Base-by-base conservation (phyloP, 1,140 invertebrate genomes). In the Drosophila watanabei region DNA sequence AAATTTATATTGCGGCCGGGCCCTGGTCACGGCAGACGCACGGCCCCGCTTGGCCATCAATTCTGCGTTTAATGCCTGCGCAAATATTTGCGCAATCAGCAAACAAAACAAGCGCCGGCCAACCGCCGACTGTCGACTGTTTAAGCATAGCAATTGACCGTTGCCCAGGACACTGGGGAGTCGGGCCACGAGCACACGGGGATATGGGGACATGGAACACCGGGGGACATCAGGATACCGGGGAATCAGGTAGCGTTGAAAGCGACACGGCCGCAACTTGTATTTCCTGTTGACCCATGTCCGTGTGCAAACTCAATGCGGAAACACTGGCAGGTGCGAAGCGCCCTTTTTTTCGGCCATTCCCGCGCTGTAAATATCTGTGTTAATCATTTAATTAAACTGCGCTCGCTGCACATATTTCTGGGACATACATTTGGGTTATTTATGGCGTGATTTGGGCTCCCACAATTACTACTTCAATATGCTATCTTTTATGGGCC, bases 301-400 rank as follows among this genome's bases (percentile, higher is more conserved):
- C 71, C 82, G 82, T 73, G 76, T 70, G 68, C 69, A 75, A 62
- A 59, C 77, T 20, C 11, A 75, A 46, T 71, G 63, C 62, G 80
- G 86, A 75, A 85, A 77, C 46, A 20, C 49, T 60, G 28, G 33
- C 66, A 79, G 81, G 62, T 85, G 75, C 66, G 52, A 48, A 24
- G 39, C n/a, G 24, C 39, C 32, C 32, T 41, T 51, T 73, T 73
- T 73, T 61, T 73, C 51, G 43, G n/a, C 35, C 69, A 7, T 24
- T 52, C 56, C 51, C 33, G 62, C 62, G 79, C 75, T 71, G 79
- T 90, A 91, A 88, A 90, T 90, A 83, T 91, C 63, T 63, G 69
- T 88, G 88, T 91, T 91, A 92, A 91, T 92, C 89, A 91, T 91
- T 91, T 91, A 88, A 91, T 91, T 91, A 79, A 88, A 84, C 80